Percentiles rank a stretch among this genome's conserved stretches.
phyloP scores from a whole-genome alignment of 2,888 invertebrate species.

The Pseudanteris insignis region DNA sequence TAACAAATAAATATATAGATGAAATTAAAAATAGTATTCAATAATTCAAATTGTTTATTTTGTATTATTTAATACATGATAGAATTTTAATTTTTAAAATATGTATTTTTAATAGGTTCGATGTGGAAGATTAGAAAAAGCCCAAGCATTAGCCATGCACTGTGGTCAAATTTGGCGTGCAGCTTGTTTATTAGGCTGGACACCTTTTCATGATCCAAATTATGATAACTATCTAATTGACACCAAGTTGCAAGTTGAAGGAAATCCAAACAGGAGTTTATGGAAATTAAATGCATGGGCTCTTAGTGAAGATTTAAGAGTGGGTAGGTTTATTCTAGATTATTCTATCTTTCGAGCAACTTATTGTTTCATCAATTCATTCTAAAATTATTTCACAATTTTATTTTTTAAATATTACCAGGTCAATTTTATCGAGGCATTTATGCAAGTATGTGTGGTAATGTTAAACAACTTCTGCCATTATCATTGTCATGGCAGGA shows the following conservation, averaged over 20 bases:
- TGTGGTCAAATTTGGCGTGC: slow-evolving; percentile 94
- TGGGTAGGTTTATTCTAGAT: slow-evolving; percentile 49
- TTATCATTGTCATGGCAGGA: slow-evolving; percentile 90
- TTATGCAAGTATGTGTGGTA: slow-evolving; percentile 77
- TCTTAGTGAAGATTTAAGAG: slow-evolving; percentile 60
- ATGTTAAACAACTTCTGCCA: slow-evolving; percentile 79
- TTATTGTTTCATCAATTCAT: no score
- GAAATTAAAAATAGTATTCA: no score
- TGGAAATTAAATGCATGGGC: slow-evolving; percentile 81
- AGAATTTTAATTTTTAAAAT: neutral
- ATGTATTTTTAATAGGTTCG: slow-evolving; percentile 74
- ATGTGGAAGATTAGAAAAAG: slow-evolving; percentile 86
- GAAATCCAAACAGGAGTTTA: slow-evolving; percentile 83
- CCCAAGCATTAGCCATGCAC: slow-evolving; percentile 82
- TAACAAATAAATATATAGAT: no score
- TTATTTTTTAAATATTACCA: slow-evolving; percentile 25
- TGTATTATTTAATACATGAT: no score
- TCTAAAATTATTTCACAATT: no score
- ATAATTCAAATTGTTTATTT: no score
- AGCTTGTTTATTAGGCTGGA: slow-evolving; percentile 90
- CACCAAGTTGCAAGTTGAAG: slow-evolving; percentile 73
- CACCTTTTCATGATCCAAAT: slow-evolving; percentile 86
- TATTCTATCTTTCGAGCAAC: no score
- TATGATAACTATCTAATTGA: slow-evolving; percentile 63
- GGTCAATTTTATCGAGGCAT: slow-evolving; percentile 62